phyloP scores from a whole-genome alignment of 2,888 invertebrate species.

The Agapostemon virescens region DNA sequence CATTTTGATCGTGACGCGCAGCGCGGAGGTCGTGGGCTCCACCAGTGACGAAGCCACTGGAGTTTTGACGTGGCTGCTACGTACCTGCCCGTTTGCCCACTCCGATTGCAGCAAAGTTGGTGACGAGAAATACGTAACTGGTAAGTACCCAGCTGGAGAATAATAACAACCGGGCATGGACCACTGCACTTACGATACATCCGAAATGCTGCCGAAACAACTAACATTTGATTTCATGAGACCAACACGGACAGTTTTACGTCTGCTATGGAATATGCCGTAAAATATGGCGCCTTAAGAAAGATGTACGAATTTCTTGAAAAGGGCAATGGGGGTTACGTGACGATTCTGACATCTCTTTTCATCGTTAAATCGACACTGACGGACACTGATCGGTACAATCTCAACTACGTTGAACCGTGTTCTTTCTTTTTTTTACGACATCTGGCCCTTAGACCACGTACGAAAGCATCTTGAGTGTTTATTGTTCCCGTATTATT shows the following conservation, averaged over 20 bases:
- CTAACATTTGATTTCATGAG: constrained; percentile 59
- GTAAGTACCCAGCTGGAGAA: constrained; percentile 89
- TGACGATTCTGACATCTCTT: constrained; percentile 45
- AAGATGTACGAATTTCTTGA: constrained; percentile 79
- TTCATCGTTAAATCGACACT: constrained; percentile 21
- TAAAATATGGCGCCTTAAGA: constrained; percentile 75
- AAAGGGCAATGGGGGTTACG: constrained; percentile 74
- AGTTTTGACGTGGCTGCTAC: constrained; percentile 96
- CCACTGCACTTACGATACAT: constrained; percentile 73
- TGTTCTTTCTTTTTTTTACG: constrained; percentile 32
- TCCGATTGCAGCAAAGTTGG: constrained; percentile 95
- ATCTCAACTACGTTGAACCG: constrained; percentile 25
- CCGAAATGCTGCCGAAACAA: constrained; percentile 60
- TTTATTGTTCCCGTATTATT: constrained; percentile 74
- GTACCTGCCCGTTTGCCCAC: constrained; percentile 95
- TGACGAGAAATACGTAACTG: constrained; percentile 98
- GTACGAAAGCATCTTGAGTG: constrained; percentile 59
- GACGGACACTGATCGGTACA: constrained; percentile 19
- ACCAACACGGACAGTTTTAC: constrained; percentile 57
- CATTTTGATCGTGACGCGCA: constrained; percentile 89
- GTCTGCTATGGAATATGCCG: constrained; percentile 67
- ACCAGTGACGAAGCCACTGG: constrained; percentile 92
- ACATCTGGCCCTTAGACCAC: constrained; percentile 38
- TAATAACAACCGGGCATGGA: constrained; percentile 83
- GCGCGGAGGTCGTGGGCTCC: constrained; percentile 86